Base-by-base conservation (phyloP, 2,888 invertebrate species). In the Nephrotoma guestfalica region DNA sequence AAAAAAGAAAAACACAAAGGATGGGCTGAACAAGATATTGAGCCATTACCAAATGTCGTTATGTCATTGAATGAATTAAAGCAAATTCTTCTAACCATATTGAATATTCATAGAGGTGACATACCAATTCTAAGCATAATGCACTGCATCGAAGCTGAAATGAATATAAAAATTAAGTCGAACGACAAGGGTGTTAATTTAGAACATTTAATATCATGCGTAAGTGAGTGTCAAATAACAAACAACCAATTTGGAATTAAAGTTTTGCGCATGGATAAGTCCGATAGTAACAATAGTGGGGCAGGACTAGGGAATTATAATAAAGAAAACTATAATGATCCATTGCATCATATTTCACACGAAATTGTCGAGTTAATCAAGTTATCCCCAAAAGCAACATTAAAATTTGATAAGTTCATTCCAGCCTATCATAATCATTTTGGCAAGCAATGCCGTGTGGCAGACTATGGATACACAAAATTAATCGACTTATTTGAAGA, bases 351-450 rank as follows among this genome's bases (percentile, higher is more conserved):
- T 89, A 95, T 98, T 89, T 96, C 97, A 88, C 94, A 97, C 0
- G 98, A 99, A 91, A 93, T 98, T 30, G 94, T 96, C 0, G 98
- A 98, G 90, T 91, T 98, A 87, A 92, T 98, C 87, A 96, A 96
- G 89, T 96, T 95, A 86, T 95, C 95, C 40, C 95, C 97, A 0
- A 94, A 95, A 88, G 96, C 97, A 89, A 95, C 96, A 87, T 94
- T 99, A 91, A 94, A 95, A 4, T 95, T 96, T 90, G 94, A 93
- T 91, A 96, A 97, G 89, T 96, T 98, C 88, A 98, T 98, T 89
- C 98, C 98, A 2, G 96, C 97, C 0, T 99, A 98, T 92, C 98
- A 99, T 90, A 98, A 98, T 91, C 98, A 98, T 91, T 99, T 98
- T 91, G 98, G 98, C 0, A 94, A 97, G 45, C 98, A 99, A 91